phyloP scores from a whole-genome alignment of 1,140 invertebrate species.

The Drusus annulatus region DNA sequence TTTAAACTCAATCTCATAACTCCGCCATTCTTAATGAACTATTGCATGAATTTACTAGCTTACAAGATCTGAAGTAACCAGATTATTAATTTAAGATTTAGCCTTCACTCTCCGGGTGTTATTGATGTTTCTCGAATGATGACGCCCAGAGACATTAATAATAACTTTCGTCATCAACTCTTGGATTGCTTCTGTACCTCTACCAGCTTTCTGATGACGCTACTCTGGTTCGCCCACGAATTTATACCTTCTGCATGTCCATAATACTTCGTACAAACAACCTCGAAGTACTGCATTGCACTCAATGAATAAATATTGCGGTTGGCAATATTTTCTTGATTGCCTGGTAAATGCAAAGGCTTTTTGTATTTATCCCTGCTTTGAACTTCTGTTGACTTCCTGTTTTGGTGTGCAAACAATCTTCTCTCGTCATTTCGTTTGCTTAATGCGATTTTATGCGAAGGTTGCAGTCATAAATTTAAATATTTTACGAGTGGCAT shows the following conservation, averaged over 20 bases:
- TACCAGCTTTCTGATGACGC: background rate
- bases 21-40: too few relatives aligned
- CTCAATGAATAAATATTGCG: background rate
- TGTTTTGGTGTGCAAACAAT: background rate
- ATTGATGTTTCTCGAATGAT: slow-evolving; percentile 8
- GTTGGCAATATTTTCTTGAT: background rate
- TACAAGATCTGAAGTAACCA: too few relatives aligned
- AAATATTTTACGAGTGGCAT: slow-evolving; percentile 33
- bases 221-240: background rate
- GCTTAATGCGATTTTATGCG: slow-evolving; percentile 24
- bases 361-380: slow-evolving; percentile 1
- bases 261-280: background rate
- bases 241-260: background rate
- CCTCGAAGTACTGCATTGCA: background rate
- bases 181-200: background rate
- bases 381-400: background rate
- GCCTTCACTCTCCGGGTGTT: background rate
- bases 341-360: background rate
- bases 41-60: too few relatives aligned
- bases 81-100: background rate
- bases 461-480: slow-evolving; percentile 15
- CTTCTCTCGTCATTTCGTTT: slow-evolving; percentile 10
- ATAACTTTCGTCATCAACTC: background rate
- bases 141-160: slow-evolving; percentile 18
- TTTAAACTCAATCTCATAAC: too few relatives aligned